A percentile compares a stretch with the other conserved stretches of the same genome.
Evolutionary conservation across 2,113 vertebrate species (phyloP).

Genomic region (Nanorana parkeri): DNA sequence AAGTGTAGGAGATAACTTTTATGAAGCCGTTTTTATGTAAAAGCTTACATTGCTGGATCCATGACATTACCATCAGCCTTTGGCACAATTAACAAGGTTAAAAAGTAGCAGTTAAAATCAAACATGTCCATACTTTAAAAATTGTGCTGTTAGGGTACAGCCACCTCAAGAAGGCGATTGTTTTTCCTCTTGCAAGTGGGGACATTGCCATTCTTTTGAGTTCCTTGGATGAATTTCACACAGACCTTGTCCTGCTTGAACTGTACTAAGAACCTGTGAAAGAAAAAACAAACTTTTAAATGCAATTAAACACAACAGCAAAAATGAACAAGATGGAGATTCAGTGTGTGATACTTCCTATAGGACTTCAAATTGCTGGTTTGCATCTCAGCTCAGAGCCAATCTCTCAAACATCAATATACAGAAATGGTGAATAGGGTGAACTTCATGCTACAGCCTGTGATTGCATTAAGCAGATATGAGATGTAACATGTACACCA

Average conservation of each 20-base stretch:
- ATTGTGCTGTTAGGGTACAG: conserved; percentile 79
- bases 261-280: conserved; percentile 91
- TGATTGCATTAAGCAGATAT: no score
- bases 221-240: conserved; percentile 92
- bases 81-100: conserved; percentile 67
- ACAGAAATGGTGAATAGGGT: no score
- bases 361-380: no score
- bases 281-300: conserved; percentile 29
- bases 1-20: conserved; percentile 22
- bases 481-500: no score
- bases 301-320: no score
- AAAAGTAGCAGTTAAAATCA: conserved; percentile 80
- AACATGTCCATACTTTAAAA: conserved; percentile 68
- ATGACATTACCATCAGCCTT: conserved; percentile 63
- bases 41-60: conserved; percentile 60
- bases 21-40: conserved; percentile 6
- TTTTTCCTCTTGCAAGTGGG: conserved; percentile 95
- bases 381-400: no score
- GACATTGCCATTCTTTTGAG: conserved; percentile 86
- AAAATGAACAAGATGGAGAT: no score
- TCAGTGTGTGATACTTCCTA: no score
- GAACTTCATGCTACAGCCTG: no score
- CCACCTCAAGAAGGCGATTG: conserved; percentile 95
- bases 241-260: conserved; percentile 98
- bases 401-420: no score